Evolutionary conservation across 2,113 vertebrate species (phyloP), one percentile per base, ranked within the genome.

Genomic region (Plectropomus leopardus): DNA sequence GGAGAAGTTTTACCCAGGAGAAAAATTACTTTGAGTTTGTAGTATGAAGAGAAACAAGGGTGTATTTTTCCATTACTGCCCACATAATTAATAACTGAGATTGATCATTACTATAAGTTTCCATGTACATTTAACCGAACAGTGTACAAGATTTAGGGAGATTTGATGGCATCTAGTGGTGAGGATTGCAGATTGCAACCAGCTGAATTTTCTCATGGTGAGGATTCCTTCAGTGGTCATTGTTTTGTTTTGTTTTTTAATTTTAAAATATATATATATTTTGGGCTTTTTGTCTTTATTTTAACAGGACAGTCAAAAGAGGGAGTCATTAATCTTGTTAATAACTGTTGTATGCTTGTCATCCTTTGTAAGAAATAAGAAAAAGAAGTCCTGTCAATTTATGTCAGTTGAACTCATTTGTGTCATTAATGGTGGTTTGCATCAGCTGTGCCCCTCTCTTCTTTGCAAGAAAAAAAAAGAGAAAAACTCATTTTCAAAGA

Each of bases 401-500:
- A 19, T 24, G 17, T 36, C 26, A 40, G 28, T n/a, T 32, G 9
- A 66, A 5, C 32, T 58, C 1, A 21, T 48, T 54, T 44, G n/a
- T 67, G 28, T 45, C 5, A 36, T 36, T 66, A 53, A 59, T 47
- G 40, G 14, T 23, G 16, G 28, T 67, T 1, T 57, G 40, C 28
- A 64, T 76, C 28, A 48, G 47, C 19, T 68, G 42, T 54, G 40
- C 34, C 19, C 32, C 17, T 61, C 57, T 64, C 10, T 23, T 55
- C 42, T 59, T 55, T 30, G 17, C 4, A 15, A 51, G 26, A 42
- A 23, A 42, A 73, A 54, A 40, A 40, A 61, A 26, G 19, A 40
- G 23, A 42, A 11, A 75, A 83, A 72, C 17, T 40, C 6, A 59
- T 66, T 74, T 61, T 23, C 28, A 61, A 40, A 78, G 17, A 32